These are phyloP conservation scores for Hippolais icterina DNA, from an alignment of 2,113 vertebrate genomes.

Conservation along the genomic window DNA sequence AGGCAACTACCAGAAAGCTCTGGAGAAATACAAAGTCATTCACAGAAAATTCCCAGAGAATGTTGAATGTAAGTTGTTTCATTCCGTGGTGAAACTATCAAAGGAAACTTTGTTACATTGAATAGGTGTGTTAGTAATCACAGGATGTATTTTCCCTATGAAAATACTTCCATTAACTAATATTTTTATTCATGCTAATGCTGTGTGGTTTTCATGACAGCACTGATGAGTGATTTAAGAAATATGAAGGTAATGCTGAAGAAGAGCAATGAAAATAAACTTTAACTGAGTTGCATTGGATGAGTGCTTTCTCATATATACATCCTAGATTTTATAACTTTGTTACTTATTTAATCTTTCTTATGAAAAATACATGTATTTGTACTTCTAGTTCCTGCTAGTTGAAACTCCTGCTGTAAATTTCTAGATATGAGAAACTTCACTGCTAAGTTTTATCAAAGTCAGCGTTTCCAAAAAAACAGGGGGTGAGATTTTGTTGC, in stretches of 20 bases:
- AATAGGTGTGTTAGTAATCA: background rate
- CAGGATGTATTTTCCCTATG: background rate
- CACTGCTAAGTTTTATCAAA: background rate
- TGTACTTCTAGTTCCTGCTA: background rate
- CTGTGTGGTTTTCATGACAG: background rate
- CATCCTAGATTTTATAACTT: background rate
- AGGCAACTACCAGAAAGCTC: constrained; percentile 97
- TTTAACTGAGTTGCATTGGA: background rate
- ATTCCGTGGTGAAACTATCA: background rate
- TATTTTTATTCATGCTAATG: background rate
- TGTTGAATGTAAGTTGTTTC: constrained; percentile 87
- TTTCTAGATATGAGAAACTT: background rate
- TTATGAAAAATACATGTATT: background rate
- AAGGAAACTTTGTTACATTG: background rate
- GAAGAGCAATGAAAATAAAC: background rate
- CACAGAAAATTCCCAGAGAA: constrained; percentile 95
- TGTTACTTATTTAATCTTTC: background rate
- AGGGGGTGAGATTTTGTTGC: background rate
- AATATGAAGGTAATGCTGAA: background rate
- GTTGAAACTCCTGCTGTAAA: background rate
- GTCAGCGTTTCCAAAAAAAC: background rate
- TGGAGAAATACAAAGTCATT: constrained; percentile 93
- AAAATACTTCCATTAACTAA: background rate
- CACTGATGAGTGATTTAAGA: background rate
- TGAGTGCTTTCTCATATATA: background rate